Conservation (phyloP, 2,888 invertebrate species). For the Agriopis marginaria region DNA sequence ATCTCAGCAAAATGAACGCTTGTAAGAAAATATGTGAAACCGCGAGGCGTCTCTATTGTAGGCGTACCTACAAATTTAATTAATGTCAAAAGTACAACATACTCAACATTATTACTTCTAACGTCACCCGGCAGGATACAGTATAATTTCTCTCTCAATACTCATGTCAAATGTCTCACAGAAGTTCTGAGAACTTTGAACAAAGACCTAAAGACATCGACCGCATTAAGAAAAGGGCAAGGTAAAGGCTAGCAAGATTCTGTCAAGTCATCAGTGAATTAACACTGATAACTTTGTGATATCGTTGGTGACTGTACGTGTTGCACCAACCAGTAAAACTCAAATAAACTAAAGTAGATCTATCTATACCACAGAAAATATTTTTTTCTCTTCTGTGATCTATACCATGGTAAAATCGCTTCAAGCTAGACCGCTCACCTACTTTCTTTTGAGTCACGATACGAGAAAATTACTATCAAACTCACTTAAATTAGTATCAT, state of each 20-base stretch:
- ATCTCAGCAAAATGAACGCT: no score
- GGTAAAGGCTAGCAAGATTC: not conserved
- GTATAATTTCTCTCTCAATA: constrained; percentile 54
- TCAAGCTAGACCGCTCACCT: no score
- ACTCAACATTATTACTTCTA: constrained; percentile 9
- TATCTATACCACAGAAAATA: no score
- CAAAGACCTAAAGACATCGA: constrained; percentile 10
- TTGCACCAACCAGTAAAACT: no score
- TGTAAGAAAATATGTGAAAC: no score
- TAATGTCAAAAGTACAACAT: constrained; percentile 20
- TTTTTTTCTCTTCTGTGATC: no score
- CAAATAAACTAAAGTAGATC: no score
- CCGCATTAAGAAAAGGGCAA: not conserved
- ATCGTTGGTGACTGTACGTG: no score
- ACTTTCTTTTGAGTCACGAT: no score
- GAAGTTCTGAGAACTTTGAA: constrained; percentile 21
- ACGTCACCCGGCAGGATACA: constrained; percentile 49
- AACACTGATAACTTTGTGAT: not conserved
- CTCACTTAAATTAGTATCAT: no score
- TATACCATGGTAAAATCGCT: no score
- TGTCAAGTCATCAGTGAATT: constrained; percentile 1
- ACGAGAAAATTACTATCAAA: no score
- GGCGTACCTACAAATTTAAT: constrained; percentile 3
- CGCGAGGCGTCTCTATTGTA: not conserved
- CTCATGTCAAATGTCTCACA: constrained; percentile 55